phyloP scores from a whole-genome alignment of 2,797 vertebrate species.

The Halcyon leucocephala region DNA sequence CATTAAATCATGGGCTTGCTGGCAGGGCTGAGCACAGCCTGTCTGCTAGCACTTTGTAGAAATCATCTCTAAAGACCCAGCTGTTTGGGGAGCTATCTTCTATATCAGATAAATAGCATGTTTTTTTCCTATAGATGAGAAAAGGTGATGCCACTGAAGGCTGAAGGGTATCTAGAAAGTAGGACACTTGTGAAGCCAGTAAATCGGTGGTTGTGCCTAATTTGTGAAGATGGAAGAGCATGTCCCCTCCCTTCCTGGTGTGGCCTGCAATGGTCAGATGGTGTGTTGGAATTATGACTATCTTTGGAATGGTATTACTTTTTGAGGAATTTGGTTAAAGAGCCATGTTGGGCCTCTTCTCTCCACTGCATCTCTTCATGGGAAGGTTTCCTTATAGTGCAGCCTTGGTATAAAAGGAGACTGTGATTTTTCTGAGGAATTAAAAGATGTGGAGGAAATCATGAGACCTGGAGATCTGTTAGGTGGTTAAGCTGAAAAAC shows the following conservation, averaged over 20 bases:
- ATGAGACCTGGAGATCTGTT: background rate
- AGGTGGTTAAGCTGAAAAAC: background rate
- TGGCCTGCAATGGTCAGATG: background rate
- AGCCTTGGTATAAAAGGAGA: background rate
- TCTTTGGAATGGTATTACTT: background rate
- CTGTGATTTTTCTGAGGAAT: background rate
- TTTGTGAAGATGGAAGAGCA: background rate
- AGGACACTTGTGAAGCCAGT: background rate
- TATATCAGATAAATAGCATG: background rate
- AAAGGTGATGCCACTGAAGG: background rate
- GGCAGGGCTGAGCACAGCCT: background rate
- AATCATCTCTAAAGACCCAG: too few relatives aligned
- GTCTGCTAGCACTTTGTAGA: too few relatives aligned
- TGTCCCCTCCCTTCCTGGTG: background rate
- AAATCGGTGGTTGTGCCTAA: background rate
- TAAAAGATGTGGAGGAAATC: background rate
- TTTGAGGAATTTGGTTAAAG: background rate
- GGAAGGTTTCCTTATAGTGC: background rate
- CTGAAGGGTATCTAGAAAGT: background rate
- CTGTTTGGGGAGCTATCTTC: background rate
- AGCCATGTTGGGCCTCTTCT: background rate
- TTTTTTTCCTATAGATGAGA: background rate
- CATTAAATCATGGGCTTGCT: background rate
- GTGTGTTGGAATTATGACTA: background rate
- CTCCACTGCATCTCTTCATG: background rate